Evolutionary conservation across 2,888 invertebrate species (phyloP).

Genomic region (Dolomedes plantarius): DNA sequence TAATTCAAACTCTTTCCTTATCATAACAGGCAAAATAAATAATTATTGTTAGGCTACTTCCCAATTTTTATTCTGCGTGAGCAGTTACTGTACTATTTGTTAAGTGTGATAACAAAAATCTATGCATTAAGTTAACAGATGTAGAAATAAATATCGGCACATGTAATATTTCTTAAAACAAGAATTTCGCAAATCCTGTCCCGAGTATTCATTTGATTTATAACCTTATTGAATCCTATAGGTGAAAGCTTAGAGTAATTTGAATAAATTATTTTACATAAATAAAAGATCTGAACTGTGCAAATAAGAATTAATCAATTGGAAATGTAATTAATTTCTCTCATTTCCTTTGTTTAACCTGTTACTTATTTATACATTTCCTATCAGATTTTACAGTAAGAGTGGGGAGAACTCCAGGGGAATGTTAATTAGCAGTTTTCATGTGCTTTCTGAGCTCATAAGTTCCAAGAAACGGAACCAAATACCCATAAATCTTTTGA

Average conservation of each 20-base stretch:
- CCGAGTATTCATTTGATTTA: too few species aligned
- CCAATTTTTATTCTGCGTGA: too few species aligned
- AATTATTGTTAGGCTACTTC: too few species aligned
- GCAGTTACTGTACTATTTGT: too few species aligned
- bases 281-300: not conserved
- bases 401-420: not conserved
- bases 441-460: not conserved
- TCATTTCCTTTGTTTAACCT: not conserved
- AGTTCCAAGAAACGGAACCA: slow-evolving; percentile 8
- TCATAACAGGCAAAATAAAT: too few species aligned
- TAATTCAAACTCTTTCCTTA: too few species aligned
- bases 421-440: slow-evolving; percentile 9
- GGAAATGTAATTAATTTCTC: not conserved
- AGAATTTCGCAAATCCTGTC: too few species aligned
- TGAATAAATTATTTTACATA: not conserved
- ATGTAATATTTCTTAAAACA: too few species aligned
- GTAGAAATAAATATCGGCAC: too few species aligned
- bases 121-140: too few species aligned
- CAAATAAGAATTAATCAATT: too few species aligned
- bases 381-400: not conserved
- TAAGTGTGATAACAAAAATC: too few species aligned
- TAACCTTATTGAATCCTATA: not conserved
- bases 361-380: not conserved
- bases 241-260: not conserved
- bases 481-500: not conserved